Percentiles rank a stretch among this genome's conserved stretches.
phyloP scores from a whole-genome alignment of 53 echinoderm and acorn worm genomes.

The Zoroaster sp. region DNA sequence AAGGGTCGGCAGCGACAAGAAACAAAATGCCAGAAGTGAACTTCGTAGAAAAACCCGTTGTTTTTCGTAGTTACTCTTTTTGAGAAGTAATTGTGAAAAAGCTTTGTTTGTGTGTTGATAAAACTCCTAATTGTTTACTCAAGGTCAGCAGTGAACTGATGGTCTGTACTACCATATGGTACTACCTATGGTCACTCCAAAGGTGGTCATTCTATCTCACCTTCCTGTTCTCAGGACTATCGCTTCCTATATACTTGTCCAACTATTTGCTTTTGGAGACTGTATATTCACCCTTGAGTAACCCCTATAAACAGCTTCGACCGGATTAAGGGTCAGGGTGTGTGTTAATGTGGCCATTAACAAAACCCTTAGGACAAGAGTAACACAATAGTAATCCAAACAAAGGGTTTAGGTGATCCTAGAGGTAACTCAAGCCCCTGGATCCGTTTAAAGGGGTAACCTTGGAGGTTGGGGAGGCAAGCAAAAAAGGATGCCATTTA shows the following conservation, averaged over 20 bases:
- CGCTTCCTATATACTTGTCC: neutral
- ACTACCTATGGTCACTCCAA: neutral
- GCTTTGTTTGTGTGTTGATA: neutral
- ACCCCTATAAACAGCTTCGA: neutral
- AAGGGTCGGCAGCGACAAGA: neutral
- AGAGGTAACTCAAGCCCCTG: neutral
- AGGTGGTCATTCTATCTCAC: neutral
- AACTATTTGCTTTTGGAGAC: slow-evolving; percentile 1
- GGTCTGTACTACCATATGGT: too few species aligned
- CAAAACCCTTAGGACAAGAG: neutral
- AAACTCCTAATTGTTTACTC: neutral
- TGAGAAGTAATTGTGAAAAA: neutral
- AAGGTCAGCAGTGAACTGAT: neutral
- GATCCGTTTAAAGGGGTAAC: neutral
- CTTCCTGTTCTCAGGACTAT: slow-evolving; percentile 25
- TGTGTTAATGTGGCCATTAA: neutral
- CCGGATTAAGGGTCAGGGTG: neutral
- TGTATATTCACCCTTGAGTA: slow-evolving; percentile 20
- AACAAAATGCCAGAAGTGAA: neutral
- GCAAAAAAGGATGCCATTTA: neutral
- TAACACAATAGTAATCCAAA: neutral
- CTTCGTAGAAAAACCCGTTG: neutral
- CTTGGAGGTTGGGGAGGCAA: neutral
- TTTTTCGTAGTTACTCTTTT: neutral
- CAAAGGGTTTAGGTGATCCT: neutral